These are phyloP conservation scores for Osmoderma eremita DNA, from an alignment of 2,888 invertebrate species.

Conservation along the genomic window DNA sequence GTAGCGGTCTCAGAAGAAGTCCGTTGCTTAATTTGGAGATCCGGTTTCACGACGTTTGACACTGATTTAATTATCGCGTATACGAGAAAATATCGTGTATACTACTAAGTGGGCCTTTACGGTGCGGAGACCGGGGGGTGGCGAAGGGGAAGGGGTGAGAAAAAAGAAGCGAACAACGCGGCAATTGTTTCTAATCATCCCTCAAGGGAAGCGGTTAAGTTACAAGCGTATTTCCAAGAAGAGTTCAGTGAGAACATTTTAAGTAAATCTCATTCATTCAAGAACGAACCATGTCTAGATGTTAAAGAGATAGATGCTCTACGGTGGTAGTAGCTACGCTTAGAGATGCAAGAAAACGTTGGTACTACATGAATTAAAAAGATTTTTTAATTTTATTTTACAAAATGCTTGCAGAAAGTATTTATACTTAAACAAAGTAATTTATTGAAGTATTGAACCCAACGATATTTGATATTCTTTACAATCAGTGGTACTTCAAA, in stretches of 20 bases:
- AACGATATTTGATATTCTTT: no score
- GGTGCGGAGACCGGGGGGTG: not conserved
- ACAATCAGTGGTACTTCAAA: no score
- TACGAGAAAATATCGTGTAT: slow-evolving; percentile 16
- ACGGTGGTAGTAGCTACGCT: no score
- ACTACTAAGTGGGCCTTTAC: slow-evolving; percentile 1
- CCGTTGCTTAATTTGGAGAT: slow-evolving; percentile 15
- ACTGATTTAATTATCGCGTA: slow-evolving; percentile 35
- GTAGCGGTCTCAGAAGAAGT: slow-evolving; percentile 1
- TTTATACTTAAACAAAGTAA: no score
- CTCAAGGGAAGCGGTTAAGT: not conserved
- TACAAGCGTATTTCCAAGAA: not conserved
- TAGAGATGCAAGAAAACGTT: no score
- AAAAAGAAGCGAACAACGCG: slow-evolving; percentile 16
- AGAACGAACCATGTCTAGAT: not conserved
- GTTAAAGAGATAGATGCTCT: no score
- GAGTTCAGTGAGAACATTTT: not conserved
- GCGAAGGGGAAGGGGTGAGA: no score
- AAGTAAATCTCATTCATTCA: no score
- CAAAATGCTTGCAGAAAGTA: no score
- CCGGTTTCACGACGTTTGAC: slow-evolving; percentile 29
- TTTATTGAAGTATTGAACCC: no score
- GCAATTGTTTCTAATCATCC: slow-evolving; percentile 19
- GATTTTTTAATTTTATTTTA: no score
- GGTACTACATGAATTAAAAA: no score